Conservation (phyloP, 2,888 invertebrate genomes). For the Boloria selene region DNA sequence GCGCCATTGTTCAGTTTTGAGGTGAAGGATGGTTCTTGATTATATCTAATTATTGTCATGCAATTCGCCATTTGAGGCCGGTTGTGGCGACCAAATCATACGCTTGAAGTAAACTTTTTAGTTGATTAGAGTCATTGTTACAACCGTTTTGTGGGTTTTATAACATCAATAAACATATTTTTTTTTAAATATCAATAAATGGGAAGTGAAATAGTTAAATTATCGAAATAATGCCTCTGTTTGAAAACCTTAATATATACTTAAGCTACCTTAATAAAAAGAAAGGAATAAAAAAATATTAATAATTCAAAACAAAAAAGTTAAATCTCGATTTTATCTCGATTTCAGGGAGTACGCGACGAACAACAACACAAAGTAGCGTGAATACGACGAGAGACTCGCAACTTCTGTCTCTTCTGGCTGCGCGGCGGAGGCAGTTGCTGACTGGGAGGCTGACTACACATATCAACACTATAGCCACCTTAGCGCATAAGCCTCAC, state of each 20-base stretch:
- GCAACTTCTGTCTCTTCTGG: constrained; percentile 82
- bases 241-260: no score
- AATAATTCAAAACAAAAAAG: not conserved
- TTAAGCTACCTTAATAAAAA: no score
- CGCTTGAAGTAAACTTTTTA: constrained; percentile 22
- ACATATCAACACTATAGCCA: constrained; percentile 71
- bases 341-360: constrained; percentile 64
- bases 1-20: constrained; percentile 46
- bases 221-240: no score
- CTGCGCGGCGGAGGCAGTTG: constrained; percentile 83
- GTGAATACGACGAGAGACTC: constrained; percentile 78
- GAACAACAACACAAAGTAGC: constrained; percentile 64
- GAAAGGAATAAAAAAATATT: no score
- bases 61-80: constrained; percentile 52
- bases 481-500: constrained; percentile 70
- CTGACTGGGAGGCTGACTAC: constrained; percentile 79
- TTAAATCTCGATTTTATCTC: constrained; percentile 17
- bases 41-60: constrained; percentile 61
- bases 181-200: no score
- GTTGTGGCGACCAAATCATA: constrained; percentile 40
- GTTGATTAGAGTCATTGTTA: constrained; percentile 7
- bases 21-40: constrained; percentile 61
- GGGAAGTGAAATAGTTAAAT: no score
- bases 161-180: not conserved
- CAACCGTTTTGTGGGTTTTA: not conserved